Conservation (phyloP, 2,113 vertebrate species). For the Periophthalmus modestus region DNA sequence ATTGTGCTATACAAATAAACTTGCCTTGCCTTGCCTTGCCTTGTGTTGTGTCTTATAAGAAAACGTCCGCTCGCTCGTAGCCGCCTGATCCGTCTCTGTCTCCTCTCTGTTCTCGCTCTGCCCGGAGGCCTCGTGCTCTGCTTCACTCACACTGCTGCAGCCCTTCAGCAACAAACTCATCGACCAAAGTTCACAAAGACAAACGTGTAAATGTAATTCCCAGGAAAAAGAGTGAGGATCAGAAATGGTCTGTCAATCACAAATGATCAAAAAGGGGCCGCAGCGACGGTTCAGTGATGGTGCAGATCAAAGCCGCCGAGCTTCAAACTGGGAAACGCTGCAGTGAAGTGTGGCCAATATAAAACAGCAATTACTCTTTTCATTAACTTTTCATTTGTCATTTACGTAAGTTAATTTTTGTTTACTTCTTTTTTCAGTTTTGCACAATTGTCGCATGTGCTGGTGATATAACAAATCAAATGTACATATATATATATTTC, state of each 20-base stretch:
- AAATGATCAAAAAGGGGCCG: slow-evolving; percentile 15
- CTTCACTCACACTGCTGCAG: slow-evolving; percentile 56
- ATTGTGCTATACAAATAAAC: too few species aligned
- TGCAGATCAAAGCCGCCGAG: slow-evolving; percentile 28
- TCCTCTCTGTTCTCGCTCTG: slow-evolving; percentile 46
- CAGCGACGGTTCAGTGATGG: slow-evolving; percentile 15
- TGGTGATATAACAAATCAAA: too few species aligned
- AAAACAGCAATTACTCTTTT: neutral
- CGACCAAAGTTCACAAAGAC: slow-evolving; percentile 39
- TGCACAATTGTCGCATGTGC: too few species aligned
- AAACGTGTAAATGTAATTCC: slow-evolving; percentile 38
- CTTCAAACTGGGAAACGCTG: neutral
- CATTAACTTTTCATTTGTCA: neutral
- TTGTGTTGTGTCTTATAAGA: slow-evolving; percentile 61
- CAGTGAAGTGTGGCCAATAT: neutral
- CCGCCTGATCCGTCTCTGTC: slow-evolving; percentile 47
- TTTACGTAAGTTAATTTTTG: neutral
- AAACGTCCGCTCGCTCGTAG: slow-evolving; percentile 59
- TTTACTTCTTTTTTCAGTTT: neutral
- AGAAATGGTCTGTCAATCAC: slow-evolving; percentile 51
- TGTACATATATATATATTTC: too few species aligned
- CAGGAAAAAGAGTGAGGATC: slow-evolving; percentile 21
- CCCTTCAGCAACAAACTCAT: slow-evolving; percentile 48
- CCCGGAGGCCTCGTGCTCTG: slow-evolving; percentile 43
- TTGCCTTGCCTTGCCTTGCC: too few species aligned